Percentiles rank a stretch among this genome's conserved stretches.
Conservation (phyloP, 2,888 invertebrate genomes). For the Polyploca ridens region DNA sequence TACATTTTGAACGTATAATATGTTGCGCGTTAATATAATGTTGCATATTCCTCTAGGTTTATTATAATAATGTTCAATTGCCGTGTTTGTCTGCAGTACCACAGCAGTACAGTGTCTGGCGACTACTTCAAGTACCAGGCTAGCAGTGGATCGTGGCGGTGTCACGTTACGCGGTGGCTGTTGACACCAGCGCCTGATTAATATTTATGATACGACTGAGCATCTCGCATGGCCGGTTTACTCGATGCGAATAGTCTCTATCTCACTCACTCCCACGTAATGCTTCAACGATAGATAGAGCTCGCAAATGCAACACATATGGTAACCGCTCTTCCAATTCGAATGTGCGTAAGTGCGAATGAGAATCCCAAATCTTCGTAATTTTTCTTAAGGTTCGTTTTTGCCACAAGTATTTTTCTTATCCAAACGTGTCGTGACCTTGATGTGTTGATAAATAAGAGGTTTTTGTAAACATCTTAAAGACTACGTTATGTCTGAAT, state of each 20-base stretch:
- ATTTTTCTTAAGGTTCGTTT: conserved; percentile 67
- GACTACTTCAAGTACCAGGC: conserved; percentile 72
- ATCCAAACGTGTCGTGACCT: conserved; percentile 47
- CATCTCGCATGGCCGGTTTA: conserved; percentile 84
- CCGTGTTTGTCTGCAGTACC: conserved; percentile 51
- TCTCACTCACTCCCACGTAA: conserved; percentile 64
- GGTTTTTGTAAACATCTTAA: conserved; percentile 37
- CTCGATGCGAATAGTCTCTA: conserved; percentile 72
- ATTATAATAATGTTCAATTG: conserved; percentile 35
- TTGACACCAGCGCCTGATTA: conserved; percentile 85
- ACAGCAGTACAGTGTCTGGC: conserved; percentile 61
- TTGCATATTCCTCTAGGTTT: conserved; percentile 28
- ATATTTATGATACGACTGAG: conserved; percentile 84
- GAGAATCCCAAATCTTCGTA: conserved; percentile 79
- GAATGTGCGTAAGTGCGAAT: conserved; percentile 79
- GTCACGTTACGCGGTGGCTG: conserved; percentile 84
- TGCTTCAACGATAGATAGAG: conserved; percentile 53
- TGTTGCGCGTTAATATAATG: neutral
- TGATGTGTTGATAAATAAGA: conserved; percentile 34
- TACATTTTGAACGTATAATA: conserved; percentile 7
- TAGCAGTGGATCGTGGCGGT: conserved; percentile 77
- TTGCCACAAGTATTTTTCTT: conserved; percentile 51
- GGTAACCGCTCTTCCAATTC: conserved; percentile 70
- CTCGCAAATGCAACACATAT: conserved; percentile 58
- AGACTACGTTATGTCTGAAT: conserved; percentile 15